Base-by-base conservation (phyloP, 2,113 vertebrate genomes). In the Hipposideros armiger region DNA sequence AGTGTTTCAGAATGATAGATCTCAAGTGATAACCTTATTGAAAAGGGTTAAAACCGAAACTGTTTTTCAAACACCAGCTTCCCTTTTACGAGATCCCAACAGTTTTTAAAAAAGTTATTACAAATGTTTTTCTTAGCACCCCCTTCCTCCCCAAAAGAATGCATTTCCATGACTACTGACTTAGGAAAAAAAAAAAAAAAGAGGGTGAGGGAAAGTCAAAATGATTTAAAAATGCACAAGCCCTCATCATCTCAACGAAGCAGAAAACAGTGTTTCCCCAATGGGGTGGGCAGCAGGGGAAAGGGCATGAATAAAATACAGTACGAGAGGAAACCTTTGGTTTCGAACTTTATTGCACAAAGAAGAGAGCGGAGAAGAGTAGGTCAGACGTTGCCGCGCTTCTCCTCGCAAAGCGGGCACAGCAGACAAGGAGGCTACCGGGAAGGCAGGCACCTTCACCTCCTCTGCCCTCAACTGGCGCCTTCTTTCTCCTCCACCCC, bases 321-420 rank as follows among this genome's bases (percentile, higher is more conserved):
- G 96, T 3, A 97, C 97, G 69, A 97, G 95, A 95, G 74, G 76
- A 94, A 92, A 92, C 97, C 94, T 90, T 96, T 64, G 95, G 88
- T 90, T 98, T 72, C 96, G 90, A 98, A 98, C 97, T 98, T 98
- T 98, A 98, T 98, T 98, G 96, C 96, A 97, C 96, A 95, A 97
- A 97, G 94, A 91, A 91, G 91, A 50, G 94, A 52, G 88, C 22
- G 76, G 47, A 50, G 91, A 40, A 76, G 88, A 62, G 92, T 28
- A 67, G 96, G 78, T 86, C 90, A 60, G 78, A 54, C 87, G 52
- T 26, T n/a, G 97, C 92, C 69, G 94, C 94, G 86, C 86, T 87
- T 56, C 67, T 78, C 88, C 76, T 47, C 87, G 80, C 87, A 80
- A 10, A 47, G 89, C 87, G 67, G 80, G 96, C 80, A 64, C 5